A percentile compares a stretch with the other conserved stretches of the same genome.
These are phyloP conservation scores for Euwallacea fornicatus DNA, from an alignment of 1,140 invertebrate genomes.

Conservation along the genomic window DNA sequence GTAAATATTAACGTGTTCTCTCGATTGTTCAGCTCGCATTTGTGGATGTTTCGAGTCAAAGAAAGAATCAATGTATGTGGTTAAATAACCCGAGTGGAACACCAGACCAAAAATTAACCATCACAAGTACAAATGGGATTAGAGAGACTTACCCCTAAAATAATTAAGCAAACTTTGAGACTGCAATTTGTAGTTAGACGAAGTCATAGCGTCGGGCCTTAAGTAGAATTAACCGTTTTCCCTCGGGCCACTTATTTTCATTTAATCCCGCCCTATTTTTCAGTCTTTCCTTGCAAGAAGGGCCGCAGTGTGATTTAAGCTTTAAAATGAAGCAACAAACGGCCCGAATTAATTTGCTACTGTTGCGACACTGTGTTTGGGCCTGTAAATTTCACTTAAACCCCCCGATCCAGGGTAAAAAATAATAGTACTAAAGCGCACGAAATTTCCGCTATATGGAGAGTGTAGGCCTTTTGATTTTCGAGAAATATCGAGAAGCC, in stretches of 20 bases:
- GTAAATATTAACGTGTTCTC: too few species aligned
- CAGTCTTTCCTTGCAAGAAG: too few species aligned
- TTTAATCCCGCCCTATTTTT: neutral
- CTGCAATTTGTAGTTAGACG: neutral
- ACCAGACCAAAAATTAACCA: neutral
- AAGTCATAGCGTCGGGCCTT: neutral
- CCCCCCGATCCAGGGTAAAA: neutral
- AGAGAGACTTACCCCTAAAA: too few species aligned
- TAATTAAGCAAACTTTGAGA: slow-evolving; percentile 1
- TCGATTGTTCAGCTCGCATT: too few species aligned
- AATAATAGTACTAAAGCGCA: neutral
- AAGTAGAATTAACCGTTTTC: slow-evolving; percentile 1
- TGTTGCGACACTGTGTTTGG: neutral
- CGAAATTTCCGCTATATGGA: neutral
- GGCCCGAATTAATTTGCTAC: neutral
- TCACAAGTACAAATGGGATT: neutral
- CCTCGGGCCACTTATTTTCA: slow-evolving; percentile 3
- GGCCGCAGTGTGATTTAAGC: neutral
- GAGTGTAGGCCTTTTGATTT: neutral
- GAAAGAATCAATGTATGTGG: too few species aligned
- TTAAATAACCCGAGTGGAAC: neutral
- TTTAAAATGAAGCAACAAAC: slow-evolving; percentile 2
- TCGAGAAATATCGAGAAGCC: neutral
- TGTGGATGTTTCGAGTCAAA: too few species aligned
- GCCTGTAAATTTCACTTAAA: neutral